phyloP scores from a whole-genome alignment of 2,888 invertebrate genomes.

The Tillus elongatus region DNA sequence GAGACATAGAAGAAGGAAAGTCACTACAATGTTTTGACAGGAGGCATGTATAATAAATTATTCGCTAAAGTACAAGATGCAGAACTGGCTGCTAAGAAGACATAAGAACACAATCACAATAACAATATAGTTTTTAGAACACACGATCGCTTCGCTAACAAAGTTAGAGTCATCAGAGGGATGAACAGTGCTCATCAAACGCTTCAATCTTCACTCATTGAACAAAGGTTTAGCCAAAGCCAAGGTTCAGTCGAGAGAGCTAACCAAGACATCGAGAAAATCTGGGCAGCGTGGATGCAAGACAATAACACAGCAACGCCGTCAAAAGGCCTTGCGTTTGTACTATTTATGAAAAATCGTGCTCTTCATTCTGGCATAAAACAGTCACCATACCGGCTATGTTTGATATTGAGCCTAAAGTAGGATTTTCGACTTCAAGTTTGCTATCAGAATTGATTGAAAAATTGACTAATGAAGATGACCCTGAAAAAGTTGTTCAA shows the following conservation, averaged over 20 bases:
- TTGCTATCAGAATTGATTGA: slow-evolving; percentile 18
- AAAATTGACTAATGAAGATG: slow-evolving; percentile 17
- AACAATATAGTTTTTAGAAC: too few species aligned
- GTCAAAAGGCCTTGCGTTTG: slow-evolving; percentile 36
- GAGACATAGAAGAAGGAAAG: too few species aligned
- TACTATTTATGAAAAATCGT: slow-evolving; percentile 39
- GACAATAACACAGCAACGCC: slow-evolving; percentile 33
- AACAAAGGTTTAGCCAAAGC: slow-evolving; percentile 30
- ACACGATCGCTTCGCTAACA: slow-evolving; percentile 25
- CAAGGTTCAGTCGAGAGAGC: slow-evolving; percentile 33
- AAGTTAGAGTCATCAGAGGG: slow-evolving; percentile 23
- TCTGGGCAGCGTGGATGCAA: slow-evolving; percentile 35
- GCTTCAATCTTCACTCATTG: too few species aligned
- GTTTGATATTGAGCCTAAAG: slow-evolving; percentile 20
- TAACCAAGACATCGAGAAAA: slow-evolving; percentile 36
- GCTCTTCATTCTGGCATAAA: slow-evolving; percentile 31
- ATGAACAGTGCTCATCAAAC: slow-evolving; percentile 37
- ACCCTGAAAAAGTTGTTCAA: slow-evolving; percentile 6
- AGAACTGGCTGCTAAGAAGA: too few species aligned
- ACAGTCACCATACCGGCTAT: slow-evolving; percentile 29
- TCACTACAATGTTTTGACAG: too few species aligned
- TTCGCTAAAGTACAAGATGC: too few species aligned
- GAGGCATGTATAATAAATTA: too few species aligned
- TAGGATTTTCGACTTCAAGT: slow-evolving; percentile 16
- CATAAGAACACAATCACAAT: too few species aligned